A percentile compares a stretch with the other conserved stretches of the same genome.
These are phyloP conservation scores for Tapirus indicus DNA, from an alignment of 2,797 vertebrate species.

Conservation along the genomic window DNA sequence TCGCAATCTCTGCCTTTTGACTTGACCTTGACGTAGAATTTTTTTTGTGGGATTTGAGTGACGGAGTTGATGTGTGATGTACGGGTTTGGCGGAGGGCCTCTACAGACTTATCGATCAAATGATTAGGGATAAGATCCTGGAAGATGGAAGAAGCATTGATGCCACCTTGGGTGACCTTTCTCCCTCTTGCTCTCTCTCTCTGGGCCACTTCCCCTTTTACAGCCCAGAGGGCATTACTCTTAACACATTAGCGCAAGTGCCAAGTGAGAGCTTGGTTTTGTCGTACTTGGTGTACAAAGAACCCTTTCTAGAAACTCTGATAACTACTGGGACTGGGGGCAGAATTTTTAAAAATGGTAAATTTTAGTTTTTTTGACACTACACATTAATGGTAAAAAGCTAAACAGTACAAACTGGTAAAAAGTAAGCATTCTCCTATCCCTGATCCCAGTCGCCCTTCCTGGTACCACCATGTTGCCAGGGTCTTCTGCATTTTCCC, in stretches of 20 bases:
- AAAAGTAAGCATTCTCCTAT: background rate
- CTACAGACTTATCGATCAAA: background rate
- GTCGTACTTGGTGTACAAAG: background rate
- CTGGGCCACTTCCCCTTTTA: background rate
- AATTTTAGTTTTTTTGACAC: background rate
- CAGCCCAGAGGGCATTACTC: background rate
- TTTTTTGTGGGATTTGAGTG: background rate
- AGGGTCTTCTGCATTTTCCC: background rate
- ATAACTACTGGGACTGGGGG: background rate
- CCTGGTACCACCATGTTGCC: rapidly evolving
- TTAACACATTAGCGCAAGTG: background rate
- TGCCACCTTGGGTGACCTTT: background rate
- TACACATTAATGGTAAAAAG: background rate
- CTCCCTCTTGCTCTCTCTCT: background rate
- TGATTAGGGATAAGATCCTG: background rate
- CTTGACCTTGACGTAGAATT: background rate
- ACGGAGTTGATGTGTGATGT: background rate
- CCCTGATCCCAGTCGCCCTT: background rate
- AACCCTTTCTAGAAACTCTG: background rate
- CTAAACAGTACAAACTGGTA: background rate
- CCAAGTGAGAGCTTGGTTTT: background rate
- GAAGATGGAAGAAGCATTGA: background rate
- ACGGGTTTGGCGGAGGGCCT: background rate
- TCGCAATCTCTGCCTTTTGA: background rate
- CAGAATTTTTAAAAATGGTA: background rate